These are phyloP conservation scores for Drosophila percnosoma DNA, from an alignment of 2,888 invertebrate species.

Conservation along the genomic window DNA sequence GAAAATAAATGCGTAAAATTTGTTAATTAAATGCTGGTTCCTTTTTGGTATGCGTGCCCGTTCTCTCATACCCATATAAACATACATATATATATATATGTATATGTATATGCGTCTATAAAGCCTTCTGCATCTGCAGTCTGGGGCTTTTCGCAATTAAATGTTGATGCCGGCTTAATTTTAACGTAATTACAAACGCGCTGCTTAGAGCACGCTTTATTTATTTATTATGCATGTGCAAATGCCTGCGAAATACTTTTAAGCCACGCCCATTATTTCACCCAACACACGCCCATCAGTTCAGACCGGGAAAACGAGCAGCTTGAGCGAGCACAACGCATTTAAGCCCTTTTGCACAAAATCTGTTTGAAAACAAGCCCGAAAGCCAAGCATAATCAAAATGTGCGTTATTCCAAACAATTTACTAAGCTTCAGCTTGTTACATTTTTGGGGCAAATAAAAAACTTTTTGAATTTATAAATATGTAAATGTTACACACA, in stretches of 20 bases:
- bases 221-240: conserved; percentile 74
- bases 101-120: not conserved
- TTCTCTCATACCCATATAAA: not conserved
- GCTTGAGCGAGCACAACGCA: not conserved
- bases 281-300: not conserved
- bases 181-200: conserved; percentile 75
- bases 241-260: conserved; percentile 64
- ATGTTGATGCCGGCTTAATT: conserved; percentile 77
- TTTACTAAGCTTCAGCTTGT: conserved; percentile 7
- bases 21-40: conserved; percentile 76
- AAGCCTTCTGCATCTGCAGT: conserved; percentile 19
- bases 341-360: conserved; percentile 20
- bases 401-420: conserved; percentile 19
- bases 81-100: not conserved
- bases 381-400: conserved; percentile 22
- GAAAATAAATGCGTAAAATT: conserved; percentile 80
- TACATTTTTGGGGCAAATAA: not conserved
- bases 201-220: conserved; percentile 44
- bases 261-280: conserved; percentile 25
- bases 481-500: conserved; percentile 4
- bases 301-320: conserved; percentile 24
- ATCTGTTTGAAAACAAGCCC: conserved; percentile 25
- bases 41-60: conserved; percentile 49
- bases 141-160: conserved; percentile 70
- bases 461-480: conserved; percentile 7